Conservation (phyloP, 2,113 vertebrate species). For the Myrmophylax atrothorax region DNA sequence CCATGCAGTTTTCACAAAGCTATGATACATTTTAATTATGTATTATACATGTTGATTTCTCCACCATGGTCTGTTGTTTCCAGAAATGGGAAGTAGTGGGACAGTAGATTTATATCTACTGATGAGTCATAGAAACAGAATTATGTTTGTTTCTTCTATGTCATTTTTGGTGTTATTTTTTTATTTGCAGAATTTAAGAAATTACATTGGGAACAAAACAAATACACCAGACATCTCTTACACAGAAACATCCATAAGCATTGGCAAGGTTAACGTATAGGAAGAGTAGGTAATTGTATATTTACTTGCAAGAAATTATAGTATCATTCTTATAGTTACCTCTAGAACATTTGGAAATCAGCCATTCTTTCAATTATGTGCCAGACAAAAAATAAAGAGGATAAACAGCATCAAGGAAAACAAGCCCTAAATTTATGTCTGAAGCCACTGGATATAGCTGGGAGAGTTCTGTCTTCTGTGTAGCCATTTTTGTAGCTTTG, state of each 20-base stretch:
- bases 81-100: not conserved
- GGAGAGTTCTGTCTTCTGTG: not conserved
- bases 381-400: not conserved
- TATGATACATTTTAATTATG: not conserved
- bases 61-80: not conserved
- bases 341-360: not conserved
- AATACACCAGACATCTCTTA: not conserved
- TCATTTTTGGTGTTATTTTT: not conserved
- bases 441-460: not conserved
- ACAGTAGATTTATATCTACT: not conserved
- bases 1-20: not conserved
- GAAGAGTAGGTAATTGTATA: not conserved
- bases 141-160: not conserved
- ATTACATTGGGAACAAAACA: accelerated
- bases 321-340: not conserved
- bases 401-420: not conserved
- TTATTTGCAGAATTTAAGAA: not conserved
- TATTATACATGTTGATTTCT: not conserved
- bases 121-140: not conserved
- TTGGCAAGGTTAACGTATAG: not conserved
- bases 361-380: not conserved
- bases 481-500: not conserved
- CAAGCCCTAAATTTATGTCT: not conserved
- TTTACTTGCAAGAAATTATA: not conserved
- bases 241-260: not conserved